A percentile compares a stretch with the other conserved stretches of the same genome.
Conservation (phyloP, 2,888 invertebrate species). For the Schizaphis graminum region DNA sequence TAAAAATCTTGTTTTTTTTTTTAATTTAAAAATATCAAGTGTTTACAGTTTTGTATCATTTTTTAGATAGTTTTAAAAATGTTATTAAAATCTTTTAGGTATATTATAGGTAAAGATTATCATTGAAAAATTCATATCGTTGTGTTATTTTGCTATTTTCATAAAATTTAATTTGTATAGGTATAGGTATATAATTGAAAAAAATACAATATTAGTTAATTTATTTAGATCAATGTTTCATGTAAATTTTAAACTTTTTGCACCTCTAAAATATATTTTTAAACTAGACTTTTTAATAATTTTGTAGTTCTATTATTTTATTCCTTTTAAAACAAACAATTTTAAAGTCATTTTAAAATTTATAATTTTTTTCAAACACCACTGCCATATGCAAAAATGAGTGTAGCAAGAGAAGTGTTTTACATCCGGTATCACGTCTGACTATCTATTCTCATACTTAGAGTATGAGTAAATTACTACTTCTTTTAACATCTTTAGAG, state of each 20-base stretch:
- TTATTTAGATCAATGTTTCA: background rate
- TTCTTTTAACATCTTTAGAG: background rate
- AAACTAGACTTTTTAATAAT: background rate
- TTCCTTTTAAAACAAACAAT: background rate
- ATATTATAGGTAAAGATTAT: background rate
- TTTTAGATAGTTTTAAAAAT: background rate
- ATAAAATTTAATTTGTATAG: background rate
- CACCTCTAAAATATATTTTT: background rate
- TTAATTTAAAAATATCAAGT: background rate
- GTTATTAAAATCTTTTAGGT: background rate
- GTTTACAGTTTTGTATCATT: background rate
- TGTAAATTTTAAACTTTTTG: background rate
- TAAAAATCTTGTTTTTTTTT: background rate
- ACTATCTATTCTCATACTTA: background rate
- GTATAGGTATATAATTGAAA: background rate
- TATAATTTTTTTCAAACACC: background rate
- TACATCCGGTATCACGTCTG: background rate
- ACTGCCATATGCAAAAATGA: background rate
- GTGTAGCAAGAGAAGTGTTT: background rate
- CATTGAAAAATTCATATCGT: background rate
- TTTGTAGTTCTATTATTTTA: background rate
- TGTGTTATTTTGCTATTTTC: background rate
- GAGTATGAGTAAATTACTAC: background rate
- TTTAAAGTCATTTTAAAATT: background rate
- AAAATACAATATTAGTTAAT: background rate